Conservation (phyloP, 2,888 invertebrate genomes). For the Cyaniris semiargus region DNA sequence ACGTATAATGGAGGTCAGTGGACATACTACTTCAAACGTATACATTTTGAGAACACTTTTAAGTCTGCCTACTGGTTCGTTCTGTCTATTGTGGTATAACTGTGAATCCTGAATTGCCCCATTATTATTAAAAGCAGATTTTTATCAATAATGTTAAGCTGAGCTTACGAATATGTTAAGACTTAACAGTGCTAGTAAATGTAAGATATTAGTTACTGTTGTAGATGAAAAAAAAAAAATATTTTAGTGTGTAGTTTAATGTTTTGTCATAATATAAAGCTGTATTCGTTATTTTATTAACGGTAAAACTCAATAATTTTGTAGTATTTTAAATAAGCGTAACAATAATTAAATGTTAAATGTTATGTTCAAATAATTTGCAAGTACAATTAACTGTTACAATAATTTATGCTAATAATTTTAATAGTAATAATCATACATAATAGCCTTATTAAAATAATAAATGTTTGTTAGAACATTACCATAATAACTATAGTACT, state of each 20-base stretch:
- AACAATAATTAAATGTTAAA: background rate
- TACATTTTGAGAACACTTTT: no score
- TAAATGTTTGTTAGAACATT: background rate
- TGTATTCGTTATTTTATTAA: background rate
- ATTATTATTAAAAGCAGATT: no score
- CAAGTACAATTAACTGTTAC: constrained; percentile 26
- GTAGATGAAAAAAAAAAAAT: background rate
- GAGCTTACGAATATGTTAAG: constrained; percentile 22
- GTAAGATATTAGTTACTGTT: constrained; percentile 1
- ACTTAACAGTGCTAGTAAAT: background rate
- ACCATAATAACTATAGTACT: background rate
- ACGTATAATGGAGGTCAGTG: no score
- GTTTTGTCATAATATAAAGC: background rate
- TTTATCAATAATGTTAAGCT: background rate
- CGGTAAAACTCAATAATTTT: background rate
- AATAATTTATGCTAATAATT: background rate
- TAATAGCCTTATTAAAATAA: constrained; percentile 7
- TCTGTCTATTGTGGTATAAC: no score
- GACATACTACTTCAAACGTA: no score
- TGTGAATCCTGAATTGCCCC: no score
- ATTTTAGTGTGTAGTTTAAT: constrained; percentile 8
- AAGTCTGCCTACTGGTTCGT: no score
- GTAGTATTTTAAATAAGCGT: background rate
- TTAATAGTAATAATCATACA: background rate
- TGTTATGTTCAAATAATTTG: constrained; percentile 27